Conservation (phyloP, 1,140 invertebrate species). For the Heliconius melpomene region DNA sequence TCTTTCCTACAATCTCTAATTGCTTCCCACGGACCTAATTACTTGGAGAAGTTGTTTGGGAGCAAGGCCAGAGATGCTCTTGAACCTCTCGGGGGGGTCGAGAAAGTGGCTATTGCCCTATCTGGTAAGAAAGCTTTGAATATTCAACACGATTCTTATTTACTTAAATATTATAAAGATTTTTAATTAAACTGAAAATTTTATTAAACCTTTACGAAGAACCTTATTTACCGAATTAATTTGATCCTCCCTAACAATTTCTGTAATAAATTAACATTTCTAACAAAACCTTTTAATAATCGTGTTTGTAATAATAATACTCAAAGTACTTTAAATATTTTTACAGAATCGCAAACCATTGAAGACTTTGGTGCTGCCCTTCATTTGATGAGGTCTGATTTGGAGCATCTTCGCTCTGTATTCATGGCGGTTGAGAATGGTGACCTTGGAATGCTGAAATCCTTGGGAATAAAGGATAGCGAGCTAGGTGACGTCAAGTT, state of each 20-base stretch:
- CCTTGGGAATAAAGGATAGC: constrained; percentile 96
- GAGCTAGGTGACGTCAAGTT: constrained; percentile 98
- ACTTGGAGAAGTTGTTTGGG: constrained; percentile 97
- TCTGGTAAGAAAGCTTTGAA: constrained; percentile 85
- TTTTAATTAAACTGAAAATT: constrained; percentile 8
- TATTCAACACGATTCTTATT: background rate
- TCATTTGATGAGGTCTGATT: constrained; percentile 92
- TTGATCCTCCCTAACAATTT: background rate
- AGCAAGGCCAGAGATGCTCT: constrained; percentile 95
- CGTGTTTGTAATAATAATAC: background rate
- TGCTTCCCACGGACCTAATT: constrained; percentile 97
- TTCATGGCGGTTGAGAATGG: constrained; percentile 98
- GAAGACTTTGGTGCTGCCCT: constrained; percentile 95
- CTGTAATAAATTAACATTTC: constrained; percentile 1
- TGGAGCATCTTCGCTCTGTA: constrained; percentile 95
- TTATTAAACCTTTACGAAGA: background rate
- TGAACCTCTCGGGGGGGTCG: constrained; percentile 93
- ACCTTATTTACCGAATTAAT: constrained; percentile 8
- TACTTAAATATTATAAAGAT: background rate
- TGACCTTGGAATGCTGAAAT: constrained; percentile 95
- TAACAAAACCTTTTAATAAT: background rate
- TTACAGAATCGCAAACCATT: constrained; percentile 96
- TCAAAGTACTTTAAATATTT: background rate
- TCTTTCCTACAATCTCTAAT: constrained; percentile 96
- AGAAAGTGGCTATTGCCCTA: constrained; percentile 96